A percentile compares a stretch with the other conserved stretches of the same genome.
These are phyloP conservation scores for Talpa occidentalis DNA, from an alignment of 2,113 vertebrate species.

Conservation along the genomic window DNA sequence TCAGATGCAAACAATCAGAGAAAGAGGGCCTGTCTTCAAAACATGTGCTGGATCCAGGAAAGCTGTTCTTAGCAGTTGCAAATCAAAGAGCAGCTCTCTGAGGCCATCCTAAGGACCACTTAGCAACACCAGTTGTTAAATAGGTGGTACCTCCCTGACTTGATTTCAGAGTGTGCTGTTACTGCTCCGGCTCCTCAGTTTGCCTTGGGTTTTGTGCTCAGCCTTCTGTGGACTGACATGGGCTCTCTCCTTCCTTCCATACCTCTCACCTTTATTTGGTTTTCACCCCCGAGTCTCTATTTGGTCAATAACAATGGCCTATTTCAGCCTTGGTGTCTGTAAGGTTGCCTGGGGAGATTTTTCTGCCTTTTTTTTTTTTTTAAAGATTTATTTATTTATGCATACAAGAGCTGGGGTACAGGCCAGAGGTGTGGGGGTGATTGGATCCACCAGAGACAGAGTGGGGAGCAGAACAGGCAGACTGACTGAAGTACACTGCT, in stretches of 20 bases:
- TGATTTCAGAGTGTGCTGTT: not conserved
- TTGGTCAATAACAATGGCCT: not conserved
- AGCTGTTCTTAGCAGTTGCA: not conserved
- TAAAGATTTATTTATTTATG: too few relatives aligned
- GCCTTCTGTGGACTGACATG: rapidly evolving
- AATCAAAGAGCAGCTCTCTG: not conserved
- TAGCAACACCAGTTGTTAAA: rapidly evolving
- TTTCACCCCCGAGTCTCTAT: not conserved
- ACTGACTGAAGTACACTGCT: too few relatives aligned
- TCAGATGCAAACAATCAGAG: not conserved
- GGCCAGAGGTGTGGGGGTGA: too few relatives aligned
- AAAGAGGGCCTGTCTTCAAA: not conserved
- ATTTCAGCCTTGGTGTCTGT: not conserved
- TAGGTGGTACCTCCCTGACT: not conserved
- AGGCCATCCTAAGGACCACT: not conserved
- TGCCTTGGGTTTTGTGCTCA: not conserved
- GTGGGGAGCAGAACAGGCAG: too few relatives aligned
- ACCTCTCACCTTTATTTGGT: not conserved
- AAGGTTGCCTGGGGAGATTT: not conserved
- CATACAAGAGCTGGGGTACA: too few relatives aligned
- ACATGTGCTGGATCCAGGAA: not conserved
- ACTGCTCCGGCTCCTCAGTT: not conserved
- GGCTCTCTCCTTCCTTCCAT: not conserved
- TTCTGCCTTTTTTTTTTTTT: too few relatives aligned
- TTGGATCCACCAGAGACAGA: too few relatives aligned